These are phyloP conservation scores for Platysteira castanea DNA, from an alignment of 2,113 vertebrate genomes.

Conservation along the genomic window DNA sequence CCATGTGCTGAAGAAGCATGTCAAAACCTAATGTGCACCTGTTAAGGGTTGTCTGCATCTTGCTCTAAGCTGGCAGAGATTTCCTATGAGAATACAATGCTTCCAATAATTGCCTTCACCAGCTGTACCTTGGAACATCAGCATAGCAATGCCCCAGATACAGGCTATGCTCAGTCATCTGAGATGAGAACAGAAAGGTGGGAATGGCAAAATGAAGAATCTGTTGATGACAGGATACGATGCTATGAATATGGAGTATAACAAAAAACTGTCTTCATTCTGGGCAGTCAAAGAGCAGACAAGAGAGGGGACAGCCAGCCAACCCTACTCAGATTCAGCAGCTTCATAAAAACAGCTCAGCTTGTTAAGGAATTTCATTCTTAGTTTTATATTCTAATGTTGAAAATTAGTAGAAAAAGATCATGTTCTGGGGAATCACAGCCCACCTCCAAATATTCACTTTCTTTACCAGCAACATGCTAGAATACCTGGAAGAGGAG, in stretches of 20 bases:
- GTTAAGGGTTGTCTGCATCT: background rate
- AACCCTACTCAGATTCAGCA: background rate
- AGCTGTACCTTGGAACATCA: background rate
- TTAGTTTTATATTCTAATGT: background rate
- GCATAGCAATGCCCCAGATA: background rate
- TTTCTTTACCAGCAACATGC: fast-evolving
- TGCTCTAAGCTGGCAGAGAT: background rate
- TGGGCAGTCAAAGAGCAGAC: background rate
- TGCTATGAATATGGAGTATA: background rate
- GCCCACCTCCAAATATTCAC: background rate
- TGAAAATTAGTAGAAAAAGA: background rate
- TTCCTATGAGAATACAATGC: background rate
- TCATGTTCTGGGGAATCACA: background rate
- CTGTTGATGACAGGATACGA: background rate
- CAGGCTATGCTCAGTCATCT: background rate
- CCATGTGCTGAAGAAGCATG: background rate
- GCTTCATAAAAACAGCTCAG: background rate
- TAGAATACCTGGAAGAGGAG: background rate
- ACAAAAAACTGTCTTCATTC: background rate
- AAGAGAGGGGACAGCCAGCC: background rate
- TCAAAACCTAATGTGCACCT: background rate
- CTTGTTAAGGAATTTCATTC: background rate
- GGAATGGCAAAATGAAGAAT: background rate
- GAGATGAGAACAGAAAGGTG: background rate
- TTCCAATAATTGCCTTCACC: background rate